Conservation (phyloP, 2,888 invertebrate species). For the Lasioglossum pauxillum region DNA sequence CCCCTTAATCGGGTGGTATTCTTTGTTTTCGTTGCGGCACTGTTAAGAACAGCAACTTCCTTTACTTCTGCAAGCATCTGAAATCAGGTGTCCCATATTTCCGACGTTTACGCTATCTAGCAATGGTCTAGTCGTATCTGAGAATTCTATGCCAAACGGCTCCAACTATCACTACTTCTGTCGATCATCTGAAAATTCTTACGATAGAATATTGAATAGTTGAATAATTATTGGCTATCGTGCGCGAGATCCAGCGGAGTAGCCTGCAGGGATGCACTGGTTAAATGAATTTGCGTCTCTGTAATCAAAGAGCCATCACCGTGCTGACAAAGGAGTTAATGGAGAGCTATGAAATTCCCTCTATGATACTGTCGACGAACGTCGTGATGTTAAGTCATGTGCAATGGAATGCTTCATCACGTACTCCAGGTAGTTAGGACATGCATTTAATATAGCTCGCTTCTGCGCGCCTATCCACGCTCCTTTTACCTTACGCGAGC, state of each 20-base stretch:
- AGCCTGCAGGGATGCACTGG: slow-evolving; percentile 33
- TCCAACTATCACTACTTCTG: not conserved
- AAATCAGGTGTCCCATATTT: too few relatives aligned
- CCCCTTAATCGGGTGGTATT: too few relatives aligned
- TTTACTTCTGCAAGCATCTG: too few relatives aligned
- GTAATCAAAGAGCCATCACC: slow-evolving; percentile 63
- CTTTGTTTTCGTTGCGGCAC: too few relatives aligned
- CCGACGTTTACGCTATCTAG: not conserved
- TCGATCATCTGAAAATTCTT: not conserved
- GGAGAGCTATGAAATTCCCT: slow-evolving; percentile 71
- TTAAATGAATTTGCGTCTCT: slow-evolving; percentile 50
- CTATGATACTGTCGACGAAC: slow-evolving; percentile 61
- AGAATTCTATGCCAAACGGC: not conserved
- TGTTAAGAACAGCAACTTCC: too few relatives aligned
- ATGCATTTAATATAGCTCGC: slow-evolving; percentile 79
- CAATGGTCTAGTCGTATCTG: not conserved
- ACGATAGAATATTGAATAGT: not conserved
- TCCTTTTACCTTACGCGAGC: slow-evolving; percentile 33
- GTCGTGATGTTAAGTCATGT: slow-evolving; percentile 79
- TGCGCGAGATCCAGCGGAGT: slow-evolving; percentile 26
- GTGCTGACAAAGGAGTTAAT: slow-evolving; percentile 59
- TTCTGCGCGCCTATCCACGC: slow-evolving; percentile 21
- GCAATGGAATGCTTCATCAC: slow-evolving; percentile 83
- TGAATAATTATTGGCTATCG: not conserved
- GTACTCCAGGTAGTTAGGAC: slow-evolving; percentile 80